Evolutionary conservation across 2,888 invertebrate genomes (phyloP), one percentile per base, ranked within the genome.

Genomic region (Periphyllus acericola): DNA sequence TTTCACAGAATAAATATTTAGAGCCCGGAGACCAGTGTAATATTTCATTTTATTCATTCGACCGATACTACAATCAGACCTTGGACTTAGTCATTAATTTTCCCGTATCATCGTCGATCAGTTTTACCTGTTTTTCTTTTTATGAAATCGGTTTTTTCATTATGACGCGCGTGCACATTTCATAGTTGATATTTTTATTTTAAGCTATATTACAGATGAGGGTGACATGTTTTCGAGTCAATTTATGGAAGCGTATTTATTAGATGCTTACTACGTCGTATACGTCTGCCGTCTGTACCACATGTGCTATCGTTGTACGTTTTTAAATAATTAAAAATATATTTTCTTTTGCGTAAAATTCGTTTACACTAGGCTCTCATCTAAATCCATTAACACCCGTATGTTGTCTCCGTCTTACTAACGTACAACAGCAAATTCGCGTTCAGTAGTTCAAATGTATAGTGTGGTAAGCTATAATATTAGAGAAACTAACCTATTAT

Each of bases 1-100:
- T 76, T 68, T n/a, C 25, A 60, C 29, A 60, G 36, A 74, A 60
- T 75, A 83, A 74, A 83, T 75, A 83, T 83, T 74, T 75, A 60
- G n/a, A n/a, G 36, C 29, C 9, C 21, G 36, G 32, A 66, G 52
- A 55, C n/a, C 25, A n/a, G 32, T 52, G 55, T 74, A n/a, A n/a
- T 52, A 55, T 74, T 74, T 34, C n/a, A 32, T 74, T 83, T 83
- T 29, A 46, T 83, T 55, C n/a, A 36, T 36, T 74, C n/a, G 29
- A 36, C 55, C 29, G 21, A 60, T 55, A n/a, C 55, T 9, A n/a
- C n/a, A 11, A 34, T 46, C 11, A 21, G 46, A 71, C 36, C 3
- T 29, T 1, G 74, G 68, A 32, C 40, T 66, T n/a, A 5, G 66
- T 8, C n/a, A n/a, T n/a, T 66, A n/a, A n/a, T 66, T 66, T 66